phyloP scores from a whole-genome alignment of 2,888 invertebrate species.

The Drosophila prostipennis region DNA sequence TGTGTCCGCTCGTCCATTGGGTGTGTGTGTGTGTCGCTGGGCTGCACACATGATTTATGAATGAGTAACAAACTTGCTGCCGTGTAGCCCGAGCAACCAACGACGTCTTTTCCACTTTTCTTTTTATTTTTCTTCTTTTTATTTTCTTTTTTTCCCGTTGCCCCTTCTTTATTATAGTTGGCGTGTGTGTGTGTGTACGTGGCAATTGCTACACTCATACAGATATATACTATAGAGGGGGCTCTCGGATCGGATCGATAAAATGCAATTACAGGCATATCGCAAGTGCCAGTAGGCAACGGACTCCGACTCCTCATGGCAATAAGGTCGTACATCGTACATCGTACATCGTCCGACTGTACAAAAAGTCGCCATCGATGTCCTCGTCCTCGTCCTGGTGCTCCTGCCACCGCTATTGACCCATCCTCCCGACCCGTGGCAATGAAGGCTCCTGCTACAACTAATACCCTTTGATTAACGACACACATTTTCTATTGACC shows the following conservation, averaged over 20 bases:
- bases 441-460: constrained; percentile 72
- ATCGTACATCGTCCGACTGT: constrained; percentile 72
- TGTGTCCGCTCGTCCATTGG: constrained; percentile 18
- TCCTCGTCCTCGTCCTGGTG: constrained; percentile 26
- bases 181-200: constrained; percentile 47
- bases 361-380: constrained; percentile 56
- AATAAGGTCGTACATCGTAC: constrained; percentile 76
- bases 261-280: constrained; percentile 81
- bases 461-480: constrained; percentile 82
- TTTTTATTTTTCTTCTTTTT: constrained; percentile 11
- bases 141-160: constrained; percentile 14
- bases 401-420: neutral
- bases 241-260: constrained; percentile 78
- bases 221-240: constrained; percentile 3
- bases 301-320: constrained; percentile 62
- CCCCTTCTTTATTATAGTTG: constrained; percentile 70
- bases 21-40: constrained; percentile 20
- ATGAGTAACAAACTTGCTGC: constrained; percentile 78
- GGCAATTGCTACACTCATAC: constrained; percentile 67
- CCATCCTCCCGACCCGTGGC: constrained; percentile 2
- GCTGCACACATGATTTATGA: constrained; percentile 81
- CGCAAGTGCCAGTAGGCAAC: constrained; percentile 75
- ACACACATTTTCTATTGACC: constrained; percentile 80
- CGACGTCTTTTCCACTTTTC: constrained; percentile 65
- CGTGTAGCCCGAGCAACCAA: constrained; percentile 69